Evolutionary conservation across 2,797 vertebrate genomes (phyloP), one percentile per base, ranked within the genome.

Genomic region (Crypturellus tataupa): DNA sequence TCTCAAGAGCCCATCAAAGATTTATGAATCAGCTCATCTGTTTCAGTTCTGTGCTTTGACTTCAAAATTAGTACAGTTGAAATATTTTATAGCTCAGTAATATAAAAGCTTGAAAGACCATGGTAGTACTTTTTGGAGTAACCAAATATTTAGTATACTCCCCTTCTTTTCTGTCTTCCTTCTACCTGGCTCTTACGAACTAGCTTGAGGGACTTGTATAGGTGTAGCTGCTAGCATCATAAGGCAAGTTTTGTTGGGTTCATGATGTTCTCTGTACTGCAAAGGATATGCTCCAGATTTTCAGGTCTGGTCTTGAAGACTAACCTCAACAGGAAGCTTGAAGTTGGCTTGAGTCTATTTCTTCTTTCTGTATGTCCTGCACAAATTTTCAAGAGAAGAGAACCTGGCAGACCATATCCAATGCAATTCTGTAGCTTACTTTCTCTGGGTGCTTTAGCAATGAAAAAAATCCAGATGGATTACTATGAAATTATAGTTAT

Each of bases 181-280:
- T 90, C 39, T 42, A 3, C 3, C 0, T 2, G 3, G 3, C 18
- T 85, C 14, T 25, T 46, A 19, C 29, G 80, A 27, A 35, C 10
- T 72, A 65, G 25, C 14, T 7, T 51, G 42, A 19, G 18, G 2
- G 42, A 6, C 20, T 20, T 47, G 40, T 9, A 13, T 27, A 9
- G 8, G 9, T 5, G 4, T 55, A 46, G 17, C 53, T 47, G 56
- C 31, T 18, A 2, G 0, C 60, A 12, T 3, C 51, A 39, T 68
- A 75, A 33, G 76, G 40, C 10, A 62, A 44, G 7, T 6, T 49
- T 53, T 53, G 49, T 9, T 21, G 70, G 49, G 7, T 51, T 83
- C 89, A 53, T 1, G 6, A 2, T 2, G 3, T 58, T 68, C 35
- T 71, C 24, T 19, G 15, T 69, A 40, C 37, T 78, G 16, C 12